A percentile compares a stretch with the other conserved stretches of the same genome.
phyloP scores from a whole-genome alignment of 2,113 vertebrate species.

The Epinephelus moara region DNA sequence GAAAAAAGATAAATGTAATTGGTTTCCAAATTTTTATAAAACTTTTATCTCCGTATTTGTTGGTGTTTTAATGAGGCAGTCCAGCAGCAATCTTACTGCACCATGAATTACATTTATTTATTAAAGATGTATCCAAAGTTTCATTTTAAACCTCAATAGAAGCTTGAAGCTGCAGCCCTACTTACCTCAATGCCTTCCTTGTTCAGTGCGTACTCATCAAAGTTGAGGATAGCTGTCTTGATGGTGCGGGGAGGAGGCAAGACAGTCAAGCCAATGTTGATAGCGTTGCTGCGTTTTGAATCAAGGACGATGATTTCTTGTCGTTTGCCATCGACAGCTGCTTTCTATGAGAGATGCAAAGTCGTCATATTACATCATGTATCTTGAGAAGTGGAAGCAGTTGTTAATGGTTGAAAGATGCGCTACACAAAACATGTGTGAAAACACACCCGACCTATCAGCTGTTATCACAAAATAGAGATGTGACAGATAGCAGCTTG shows the following conservation, averaged over 20 bases:
- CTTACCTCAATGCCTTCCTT: conserved; percentile 99
- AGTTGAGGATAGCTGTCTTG: conserved; percentile 98
- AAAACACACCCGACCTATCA: background rate
- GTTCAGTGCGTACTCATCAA: conserved; percentile 98
- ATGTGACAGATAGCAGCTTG: background rate
- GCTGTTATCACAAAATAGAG: background rate
- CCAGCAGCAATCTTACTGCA: too few relatives aligned
- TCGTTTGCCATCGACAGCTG: conserved; percentile 95
- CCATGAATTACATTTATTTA: too few relatives aligned
- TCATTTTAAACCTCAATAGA: too few relatives aligned
- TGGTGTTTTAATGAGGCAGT: too few relatives aligned
- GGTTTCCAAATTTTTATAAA: too few relatives aligned
- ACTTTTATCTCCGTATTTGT: too few relatives aligned
- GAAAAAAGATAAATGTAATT: too few relatives aligned
- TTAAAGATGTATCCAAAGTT: too few relatives aligned
- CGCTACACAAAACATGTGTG: background rate
- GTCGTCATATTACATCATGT: background rate
- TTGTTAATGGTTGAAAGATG: background rate
- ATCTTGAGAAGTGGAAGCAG: background rate
- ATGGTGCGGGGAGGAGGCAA: conserved; percentile 97
- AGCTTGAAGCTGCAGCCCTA: too few relatives aligned
- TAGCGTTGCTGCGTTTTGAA: conserved; percentile 97
- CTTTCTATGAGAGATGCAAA: conserved; percentile 87
- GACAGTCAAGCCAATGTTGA: conserved; percentile 98
- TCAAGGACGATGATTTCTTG: conserved; percentile 97